These are phyloP conservation scores for Papilio aristodemus DNA, from an alignment of 1,140 invertebrate genomes.

Conservation along the genomic window DNA sequence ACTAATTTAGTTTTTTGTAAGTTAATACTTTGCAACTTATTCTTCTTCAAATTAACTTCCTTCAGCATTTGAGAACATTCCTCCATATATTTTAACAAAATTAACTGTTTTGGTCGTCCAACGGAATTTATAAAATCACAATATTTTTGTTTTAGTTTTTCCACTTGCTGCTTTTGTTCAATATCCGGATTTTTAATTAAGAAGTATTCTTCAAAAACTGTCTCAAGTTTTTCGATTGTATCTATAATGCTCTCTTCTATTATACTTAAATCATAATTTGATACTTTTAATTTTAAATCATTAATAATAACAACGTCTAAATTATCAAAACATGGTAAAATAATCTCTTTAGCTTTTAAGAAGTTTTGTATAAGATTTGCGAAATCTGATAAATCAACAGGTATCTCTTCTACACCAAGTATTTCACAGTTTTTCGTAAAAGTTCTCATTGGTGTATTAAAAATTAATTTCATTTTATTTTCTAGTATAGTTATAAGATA, in stretches of 20 bases:
- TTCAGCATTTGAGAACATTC: constrained; percentile 60
- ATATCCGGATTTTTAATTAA: constrained; percentile 31
- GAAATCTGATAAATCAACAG: constrained; percentile 1
- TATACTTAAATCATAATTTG: neutral
- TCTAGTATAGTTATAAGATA: constrained; percentile 51
- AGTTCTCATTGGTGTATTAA: constrained; percentile 42
- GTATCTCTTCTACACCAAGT: neutral
- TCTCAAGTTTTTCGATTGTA: constrained; percentile 6
- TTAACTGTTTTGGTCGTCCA: constrained; percentile 55
- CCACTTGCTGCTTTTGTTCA: constrained; percentile 38
- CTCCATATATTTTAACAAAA: constrained; percentile 61
- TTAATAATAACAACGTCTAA: constrained; percentile 10
- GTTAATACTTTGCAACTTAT: neutral
- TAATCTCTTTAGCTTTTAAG: neutral
- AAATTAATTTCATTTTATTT: constrained; percentile 51
- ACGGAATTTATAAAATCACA: constrained; percentile 52
- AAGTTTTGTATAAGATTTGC: neutral
- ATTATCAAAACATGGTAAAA: constrained; percentile 1
- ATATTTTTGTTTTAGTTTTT: constrained; percentile 48
- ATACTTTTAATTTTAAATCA: constrained; percentile 5
- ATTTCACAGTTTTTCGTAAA: constrained; percentile 3
- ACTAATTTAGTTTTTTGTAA: neutral
- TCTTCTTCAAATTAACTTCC: constrained; percentile 22
- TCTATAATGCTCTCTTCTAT: neutral
- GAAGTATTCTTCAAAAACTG: constrained; percentile 1